These are phyloP conservation scores for Folsomia candida DNA, from an alignment of 2,888 invertebrate species.

Conservation along the genomic window DNA sequence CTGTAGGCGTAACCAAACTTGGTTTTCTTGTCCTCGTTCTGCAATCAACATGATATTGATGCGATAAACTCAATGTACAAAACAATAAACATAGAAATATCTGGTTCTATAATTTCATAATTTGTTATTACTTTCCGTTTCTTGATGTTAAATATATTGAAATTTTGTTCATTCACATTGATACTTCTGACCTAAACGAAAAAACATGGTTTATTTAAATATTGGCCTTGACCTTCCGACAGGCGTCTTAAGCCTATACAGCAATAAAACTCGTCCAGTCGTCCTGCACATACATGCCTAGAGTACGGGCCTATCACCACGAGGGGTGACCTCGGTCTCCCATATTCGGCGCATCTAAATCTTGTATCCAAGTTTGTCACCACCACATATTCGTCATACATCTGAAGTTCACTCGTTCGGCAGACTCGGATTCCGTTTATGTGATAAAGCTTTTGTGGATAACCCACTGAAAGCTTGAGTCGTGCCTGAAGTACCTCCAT, in stretches of 20 bases:
- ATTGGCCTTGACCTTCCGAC: too few relatives aligned
- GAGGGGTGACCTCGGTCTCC: conserved; percentile 20
- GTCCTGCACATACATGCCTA: too few relatives aligned
- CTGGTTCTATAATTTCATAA: not conserved
- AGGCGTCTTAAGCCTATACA: too few relatives aligned
- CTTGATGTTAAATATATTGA: not conserved
- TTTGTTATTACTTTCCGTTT: not conserved
- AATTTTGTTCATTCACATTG: not conserved
- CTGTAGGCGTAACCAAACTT: not conserved
- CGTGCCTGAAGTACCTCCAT: conserved; percentile 26
- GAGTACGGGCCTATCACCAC: conserved; percentile 30
- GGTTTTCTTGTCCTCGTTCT: not conserved
- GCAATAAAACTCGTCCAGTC: too few relatives aligned
- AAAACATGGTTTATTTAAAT: too few relatives aligned
- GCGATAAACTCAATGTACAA: too few relatives aligned
- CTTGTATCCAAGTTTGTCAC: conserved; percentile 31
- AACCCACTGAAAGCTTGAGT: conserved; percentile 30
- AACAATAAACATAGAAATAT: not conserved
- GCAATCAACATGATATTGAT: too few relatives aligned
- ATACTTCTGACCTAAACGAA: not conserved
- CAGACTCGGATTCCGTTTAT: conserved; percentile 27
- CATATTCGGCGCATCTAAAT: conserved; percentile 27
- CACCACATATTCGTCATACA: conserved; percentile 34
- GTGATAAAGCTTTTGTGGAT: conserved; percentile 27
- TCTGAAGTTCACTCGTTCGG: conserved; percentile 28